Evolutionary conservation across 2,113 vertebrate species (phyloP), one percentile per base, ranked within the genome.

Genomic region (Embiotoca jacksoni): DNA sequence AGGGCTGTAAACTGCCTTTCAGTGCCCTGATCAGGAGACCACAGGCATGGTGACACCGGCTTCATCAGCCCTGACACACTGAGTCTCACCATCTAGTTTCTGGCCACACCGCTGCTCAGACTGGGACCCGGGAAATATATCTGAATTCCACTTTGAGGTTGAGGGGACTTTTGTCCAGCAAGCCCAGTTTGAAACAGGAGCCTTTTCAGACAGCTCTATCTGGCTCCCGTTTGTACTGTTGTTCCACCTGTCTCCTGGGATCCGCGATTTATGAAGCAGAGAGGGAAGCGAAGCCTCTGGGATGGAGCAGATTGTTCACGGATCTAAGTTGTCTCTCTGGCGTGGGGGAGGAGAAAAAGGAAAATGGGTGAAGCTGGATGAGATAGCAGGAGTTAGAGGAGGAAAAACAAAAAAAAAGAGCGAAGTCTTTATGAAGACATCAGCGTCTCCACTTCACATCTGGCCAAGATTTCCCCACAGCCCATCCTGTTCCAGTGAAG

Each of bases 261-360:
- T 75, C 83, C 23, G 80, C 77, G 89, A 94, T 93, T 94, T 94
- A 93, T 93, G 88, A 88, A 79, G 68, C 75, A 62, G 59, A 85
- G 78, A 86, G 70, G 54, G 67, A 68, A 65, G 78, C 6, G 49
- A 73, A 60, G 88, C 75, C 77, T 58, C 72, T 37, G 66, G 92
- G 87, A 92, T 89, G 89, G 91, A 87, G 89, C 69, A 32, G 85
- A 94, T 94, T 95, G 86, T 93, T 86, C 91, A 94, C 74, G 90
- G 93, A 70, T 82, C 75, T 66, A 57, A 56, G 65, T 75, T 56
- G 62, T 89, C 84, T 91, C 84, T 87, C 70, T 76, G 82, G 90
- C 80, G 81, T 83, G 73, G 73, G 49, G 62, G 86, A 79, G 88
- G 62, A 66, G 73, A 66, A 67, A 73, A 44, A 69, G 62, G 47